Percentiles rank a stretch among this genome's conserved stretches.
These are phyloP conservation scores for Acanthornis magna DNA, from an alignment of 2,797 vertebrate genomes.

Conservation along the genomic window DNA sequence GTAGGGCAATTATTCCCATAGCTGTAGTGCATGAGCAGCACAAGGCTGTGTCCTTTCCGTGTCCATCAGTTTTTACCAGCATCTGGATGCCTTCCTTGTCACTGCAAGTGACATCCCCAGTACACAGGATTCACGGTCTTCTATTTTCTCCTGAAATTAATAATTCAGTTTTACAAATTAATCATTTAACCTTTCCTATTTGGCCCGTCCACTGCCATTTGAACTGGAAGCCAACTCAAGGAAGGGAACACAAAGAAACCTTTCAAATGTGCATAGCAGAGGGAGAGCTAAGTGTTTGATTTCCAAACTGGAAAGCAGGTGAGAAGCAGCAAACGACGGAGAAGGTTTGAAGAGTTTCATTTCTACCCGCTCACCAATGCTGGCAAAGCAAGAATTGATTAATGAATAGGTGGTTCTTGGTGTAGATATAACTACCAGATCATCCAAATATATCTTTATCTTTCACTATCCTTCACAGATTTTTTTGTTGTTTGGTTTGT, in stretches of 20 bases:
- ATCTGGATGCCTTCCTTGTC: neutral
- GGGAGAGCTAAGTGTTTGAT: neutral
- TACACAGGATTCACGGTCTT: neutral
- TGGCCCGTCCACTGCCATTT: neutral
- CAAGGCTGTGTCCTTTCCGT: rapidly evolving
- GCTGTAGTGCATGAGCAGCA: neutral
- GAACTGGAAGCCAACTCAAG: neutral
- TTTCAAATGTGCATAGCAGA: neutral
- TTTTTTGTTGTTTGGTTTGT: neutral
- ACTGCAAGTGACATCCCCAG: neutral
- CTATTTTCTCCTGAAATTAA: neutral
- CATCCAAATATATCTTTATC: conserved; percentile 9
- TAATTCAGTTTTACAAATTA: neutral
- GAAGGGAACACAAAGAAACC: neutral
- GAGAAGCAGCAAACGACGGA: neutral
- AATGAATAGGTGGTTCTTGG: neutral
- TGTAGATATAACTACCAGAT: conserved; percentile 10
- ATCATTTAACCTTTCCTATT: neutral
- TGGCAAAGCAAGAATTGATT: conserved; percentile 7
- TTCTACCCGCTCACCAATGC: neutral
- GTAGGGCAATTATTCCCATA: neutral
- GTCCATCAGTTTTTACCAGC: neutral
- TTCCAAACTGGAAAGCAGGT: conserved; percentile 10
- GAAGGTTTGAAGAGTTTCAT: neutral
- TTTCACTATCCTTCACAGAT: neutral